Conservation (phyloP, 2,113 vertebrate genomes). For the Microtus ochrogaster region DNA sequence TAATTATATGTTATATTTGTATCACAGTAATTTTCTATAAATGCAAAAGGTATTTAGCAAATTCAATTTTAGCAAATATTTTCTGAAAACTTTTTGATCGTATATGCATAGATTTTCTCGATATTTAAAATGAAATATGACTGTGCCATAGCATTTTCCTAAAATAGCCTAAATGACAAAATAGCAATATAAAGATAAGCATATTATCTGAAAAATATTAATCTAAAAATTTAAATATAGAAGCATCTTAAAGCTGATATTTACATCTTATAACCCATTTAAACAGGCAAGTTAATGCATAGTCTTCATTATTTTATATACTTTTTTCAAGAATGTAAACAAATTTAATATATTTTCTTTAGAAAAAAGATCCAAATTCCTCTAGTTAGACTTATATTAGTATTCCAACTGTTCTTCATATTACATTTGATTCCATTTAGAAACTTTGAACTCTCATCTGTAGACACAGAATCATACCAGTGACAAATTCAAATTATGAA, state of each 20-base stretch:
- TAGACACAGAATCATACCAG: not conserved
- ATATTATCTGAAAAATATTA: not conserved
- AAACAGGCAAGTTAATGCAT: not conserved
- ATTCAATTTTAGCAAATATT: not conserved
- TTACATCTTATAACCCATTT: not conserved
- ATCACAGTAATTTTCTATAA: not conserved
- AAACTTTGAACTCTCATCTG: not conserved
- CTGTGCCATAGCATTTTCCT: not conserved
- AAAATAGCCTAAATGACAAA: not conserved
- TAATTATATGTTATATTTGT: not conserved
- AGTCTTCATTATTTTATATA: not conserved
- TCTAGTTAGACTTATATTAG: not conserved
- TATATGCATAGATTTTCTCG: not conserved
- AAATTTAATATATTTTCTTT: not conserved
- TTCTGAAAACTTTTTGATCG: not conserved
- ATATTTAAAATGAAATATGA: not conserved
- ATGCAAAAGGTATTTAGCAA: not conserved
- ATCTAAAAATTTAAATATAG: not conserved
- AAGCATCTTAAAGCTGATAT: not conserved
- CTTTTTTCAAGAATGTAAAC: not conserved
- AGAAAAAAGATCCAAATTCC: not conserved
- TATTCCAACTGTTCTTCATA: not conserved
- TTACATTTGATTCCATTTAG: not conserved
- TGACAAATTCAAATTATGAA: slow-evolving; percentile 12
- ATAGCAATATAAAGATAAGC: not conserved